Evolutionary conservation across 2,888 invertebrate genomes (phyloP), one percentile per base, ranked within the genome.

Genomic region (Steinernema scapterisci): DNA sequence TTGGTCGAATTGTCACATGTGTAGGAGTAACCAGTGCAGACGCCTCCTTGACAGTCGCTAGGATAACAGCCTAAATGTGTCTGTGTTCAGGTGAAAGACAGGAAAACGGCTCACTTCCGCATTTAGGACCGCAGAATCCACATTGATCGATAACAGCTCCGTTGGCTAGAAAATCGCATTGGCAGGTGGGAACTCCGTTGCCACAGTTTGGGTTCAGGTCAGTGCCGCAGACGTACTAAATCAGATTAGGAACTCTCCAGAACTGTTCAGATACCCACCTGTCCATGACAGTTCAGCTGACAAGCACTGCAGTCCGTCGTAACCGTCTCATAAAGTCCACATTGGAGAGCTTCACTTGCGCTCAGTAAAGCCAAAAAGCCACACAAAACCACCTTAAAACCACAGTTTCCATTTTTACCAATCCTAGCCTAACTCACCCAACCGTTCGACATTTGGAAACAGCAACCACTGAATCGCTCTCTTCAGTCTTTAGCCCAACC

Each of bases 111-210:
- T 16, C 19, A 54, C 54, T 54, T 19, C 23, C 54, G 54, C 54
- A 54, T 54, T 13, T 2, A 5, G 1, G 21, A 16, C 19, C 21
- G 54, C 54, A 54, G 21, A 54, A 54, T 54, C 54, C 54, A 54
- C 54, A 54, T 11, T 25, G 21, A 25, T 54, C 54, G 54, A 54
- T 54, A 13, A 54, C 54, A 13, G 54, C 54, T 19, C 54, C 54
- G 23, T 54, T 54, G 5, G 21, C 21, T 21, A 23, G 54, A 23
- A 54, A 54, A 25, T 54, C 25, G 54, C 54, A 54, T 6, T 25
- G 54, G 25, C 54, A 54, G 25, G 5, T 54, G 23, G 54, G 21
- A 25, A 54, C 25, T 2, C 25, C 54, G 25, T 6, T 25, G 21
- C 13, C 25, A 25, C 54, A 54, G 25, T 19, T 21, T 1, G 54